Conservation (phyloP, 1,140 invertebrate genomes). For the Drosophila sproati region DNA sequence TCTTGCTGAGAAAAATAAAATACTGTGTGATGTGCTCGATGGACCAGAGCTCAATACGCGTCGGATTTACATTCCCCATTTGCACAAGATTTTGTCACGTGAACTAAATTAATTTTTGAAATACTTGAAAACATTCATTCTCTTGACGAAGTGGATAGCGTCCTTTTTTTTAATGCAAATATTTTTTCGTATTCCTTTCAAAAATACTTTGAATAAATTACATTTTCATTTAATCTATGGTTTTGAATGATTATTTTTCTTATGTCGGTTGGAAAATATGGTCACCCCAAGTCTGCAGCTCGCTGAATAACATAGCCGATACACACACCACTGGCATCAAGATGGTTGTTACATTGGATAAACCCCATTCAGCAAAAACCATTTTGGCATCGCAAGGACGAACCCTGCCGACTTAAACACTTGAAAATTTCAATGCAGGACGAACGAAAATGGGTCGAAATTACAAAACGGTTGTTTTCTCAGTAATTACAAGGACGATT, state of each 20-base stretch:
- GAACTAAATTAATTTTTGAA: constrained; percentile 7
- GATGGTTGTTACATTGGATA: too few relatives aligned
- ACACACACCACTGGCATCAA: too few relatives aligned
- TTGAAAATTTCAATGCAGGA: too few relatives aligned
- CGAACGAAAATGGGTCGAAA: too few relatives aligned
- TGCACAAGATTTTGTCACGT: constrained; percentile 37
- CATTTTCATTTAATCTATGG: neutral
- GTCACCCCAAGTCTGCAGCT: too few relatives aligned
- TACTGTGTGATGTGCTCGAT: constrained; percentile 27
- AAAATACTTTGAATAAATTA: neutral
- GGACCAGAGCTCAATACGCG: constrained; percentile 48
- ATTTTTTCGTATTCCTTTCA: neutral
- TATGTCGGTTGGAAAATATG: too few relatives aligned
- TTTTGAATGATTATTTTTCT: neutral
- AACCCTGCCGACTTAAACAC: too few relatives aligned
- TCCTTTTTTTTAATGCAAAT: constrained; percentile 8
- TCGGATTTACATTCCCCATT: constrained; percentile 19
- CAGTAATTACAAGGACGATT: too few relatives aligned
- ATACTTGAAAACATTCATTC: neutral
- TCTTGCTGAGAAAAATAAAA: neutral
- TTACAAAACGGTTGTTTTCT: too few relatives aligned
- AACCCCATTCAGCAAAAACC: too few relatives aligned
- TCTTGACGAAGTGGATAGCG: constrained; percentile 17
- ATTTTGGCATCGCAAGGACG: too few relatives aligned
- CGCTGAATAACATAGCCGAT: too few relatives aligned